A percentile compares a stretch with the other conserved stretches of the same genome.
Conservation (phyloP, 2,113 vertebrate species). For the Carassius gibelio region DNA sequence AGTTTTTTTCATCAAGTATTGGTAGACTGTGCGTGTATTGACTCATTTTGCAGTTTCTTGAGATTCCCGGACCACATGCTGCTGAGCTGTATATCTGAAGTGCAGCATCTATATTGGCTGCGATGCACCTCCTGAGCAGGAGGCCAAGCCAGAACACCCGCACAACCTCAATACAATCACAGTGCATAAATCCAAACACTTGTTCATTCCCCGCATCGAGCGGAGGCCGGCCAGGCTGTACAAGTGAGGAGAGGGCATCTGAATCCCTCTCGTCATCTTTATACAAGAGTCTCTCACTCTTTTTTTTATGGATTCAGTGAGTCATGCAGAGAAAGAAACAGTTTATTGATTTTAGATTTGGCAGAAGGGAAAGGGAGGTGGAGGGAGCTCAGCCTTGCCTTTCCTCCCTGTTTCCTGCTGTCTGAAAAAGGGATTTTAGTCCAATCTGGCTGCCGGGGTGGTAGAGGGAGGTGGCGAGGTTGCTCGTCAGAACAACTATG, state of each 20-base stretch:
- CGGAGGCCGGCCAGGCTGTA: conserved; percentile 25
- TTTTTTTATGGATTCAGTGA: conserved; percentile 76
- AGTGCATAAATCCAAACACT: conserved; percentile 34
- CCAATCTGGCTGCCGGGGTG: conserved; percentile 19
- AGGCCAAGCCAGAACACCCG: conserved; percentile 16
- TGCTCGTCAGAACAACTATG: conserved; percentile 52
- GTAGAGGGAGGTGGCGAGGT: not conserved
- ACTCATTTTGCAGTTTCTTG: not conserved
- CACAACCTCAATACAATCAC: conserved; percentile 39
- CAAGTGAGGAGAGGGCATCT: conserved; percentile 41
- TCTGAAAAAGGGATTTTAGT: conserved; percentile 28
- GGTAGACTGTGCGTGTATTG: not conserved
- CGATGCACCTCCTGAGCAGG: not conserved
- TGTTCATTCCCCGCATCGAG: conserved; percentile 32
- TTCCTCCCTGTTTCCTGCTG: conserved; percentile 38
- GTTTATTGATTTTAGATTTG: conserved; percentile 82
- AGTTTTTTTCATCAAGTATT: not conserved
- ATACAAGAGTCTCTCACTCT: conserved; percentile 68
- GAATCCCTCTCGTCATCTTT: conserved; percentile 65
- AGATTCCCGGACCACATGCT: not conserved
- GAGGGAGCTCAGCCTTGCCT: conserved; percentile 8
- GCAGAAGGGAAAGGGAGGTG: conserved; percentile 63
- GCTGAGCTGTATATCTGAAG: conserved; percentile 8
- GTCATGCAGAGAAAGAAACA: conserved; percentile 71
- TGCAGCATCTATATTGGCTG: conserved; percentile 55